Evolutionary conservation across 2,888 invertebrate genomes (phyloP).

Genomic region (Geotrupes spiniger): DNA sequence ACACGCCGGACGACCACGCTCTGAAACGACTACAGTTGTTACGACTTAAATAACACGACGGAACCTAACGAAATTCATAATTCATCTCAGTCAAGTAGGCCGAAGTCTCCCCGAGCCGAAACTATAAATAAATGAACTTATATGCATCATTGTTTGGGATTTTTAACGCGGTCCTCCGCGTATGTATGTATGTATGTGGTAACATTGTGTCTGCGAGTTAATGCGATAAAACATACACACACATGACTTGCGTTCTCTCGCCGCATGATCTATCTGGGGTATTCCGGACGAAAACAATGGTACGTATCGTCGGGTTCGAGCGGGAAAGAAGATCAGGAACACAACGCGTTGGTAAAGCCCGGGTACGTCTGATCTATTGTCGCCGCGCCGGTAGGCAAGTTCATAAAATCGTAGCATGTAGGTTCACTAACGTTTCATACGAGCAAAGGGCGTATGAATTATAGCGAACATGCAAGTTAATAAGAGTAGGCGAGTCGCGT

Average conservation of each 20-base stretch:
- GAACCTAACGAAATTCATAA: constrained; percentile 2
- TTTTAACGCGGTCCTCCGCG: too few relatives aligned
- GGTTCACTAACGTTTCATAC: constrained; percentile 11
- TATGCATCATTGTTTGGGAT: background rate
- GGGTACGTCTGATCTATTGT: constrained; percentile 1
- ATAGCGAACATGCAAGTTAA: constrained; percentile 8
- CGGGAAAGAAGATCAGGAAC: background rate
- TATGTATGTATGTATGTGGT: too few relatives aligned
- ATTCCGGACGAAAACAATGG: background rate
- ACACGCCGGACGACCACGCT: background rate
- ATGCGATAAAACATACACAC: too few relatives aligned
- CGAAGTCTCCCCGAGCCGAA: background rate
- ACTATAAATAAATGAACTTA: constrained; percentile 2
- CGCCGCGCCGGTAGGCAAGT: constrained; percentile 4
- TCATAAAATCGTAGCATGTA: constrained; percentile 6
- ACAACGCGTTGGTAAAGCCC: background rate
- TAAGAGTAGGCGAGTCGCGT: constrained; percentile 3
- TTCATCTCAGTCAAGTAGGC: constrained; percentile 8
- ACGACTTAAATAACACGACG: constrained; percentile 6
- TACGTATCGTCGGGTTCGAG: background rate
- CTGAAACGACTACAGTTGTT: constrained; percentile 1
- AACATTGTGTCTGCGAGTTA: too few relatives aligned
- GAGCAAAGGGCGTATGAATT: constrained; percentile 18
- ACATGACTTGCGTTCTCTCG: background rate
- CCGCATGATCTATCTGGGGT: constrained; percentile 5